Base-by-base conservation (phyloP, 2,113 vertebrate genomes). In the Ochotona princeps region DNA sequence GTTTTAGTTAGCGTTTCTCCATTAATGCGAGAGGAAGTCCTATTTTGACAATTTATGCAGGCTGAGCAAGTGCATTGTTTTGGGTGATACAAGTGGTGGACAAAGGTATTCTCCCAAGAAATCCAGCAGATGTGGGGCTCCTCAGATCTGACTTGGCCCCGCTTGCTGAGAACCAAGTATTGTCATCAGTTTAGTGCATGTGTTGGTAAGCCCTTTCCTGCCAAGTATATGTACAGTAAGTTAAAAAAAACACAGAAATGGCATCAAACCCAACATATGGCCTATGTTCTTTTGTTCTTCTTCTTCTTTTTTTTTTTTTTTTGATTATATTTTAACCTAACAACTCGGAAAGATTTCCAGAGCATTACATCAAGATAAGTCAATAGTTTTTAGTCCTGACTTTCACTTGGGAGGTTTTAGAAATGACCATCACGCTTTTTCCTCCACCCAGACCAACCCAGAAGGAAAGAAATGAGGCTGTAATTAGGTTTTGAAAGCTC, bases 401-500 rank as follows among this genome's bases (percentile, higher is more conserved):
- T 93, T 76, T 66, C 74, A 9, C 25, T n/a, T 75, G 21, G 35
- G 75, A 67, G 35, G 14, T 83, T 87, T 60, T 25, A 75, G 74
- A 86, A 90, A n/a, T 82, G 80, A 57, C 35, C 57, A 14, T 30
- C 11, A 10, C 32, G 30, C 86, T 51, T 85, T 2, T 5, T 78
- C 38, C 17, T 57, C 38, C 5, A 7, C 51, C 25, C 23, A 54
- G 74, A 54, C 23, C 28, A 78, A 0, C 44, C 51, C 81, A 89
- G 60, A 57, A 54, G 26, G 69, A 81, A 14, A 80, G 4, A 2
- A 51, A 2, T 35, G 14, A 4, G 23, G 57, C 28, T 74, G 25
- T 49, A 90, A 74, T 91, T 80, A 21, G 28, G 73, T 88, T 85
- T 63, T 6, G 65, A 86, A 89, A 44, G 63, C 75, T 57, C 11